Conservation (phyloP, 2,797 vertebrate species). For the Ptychobarbus kaznakovi region DNA sequence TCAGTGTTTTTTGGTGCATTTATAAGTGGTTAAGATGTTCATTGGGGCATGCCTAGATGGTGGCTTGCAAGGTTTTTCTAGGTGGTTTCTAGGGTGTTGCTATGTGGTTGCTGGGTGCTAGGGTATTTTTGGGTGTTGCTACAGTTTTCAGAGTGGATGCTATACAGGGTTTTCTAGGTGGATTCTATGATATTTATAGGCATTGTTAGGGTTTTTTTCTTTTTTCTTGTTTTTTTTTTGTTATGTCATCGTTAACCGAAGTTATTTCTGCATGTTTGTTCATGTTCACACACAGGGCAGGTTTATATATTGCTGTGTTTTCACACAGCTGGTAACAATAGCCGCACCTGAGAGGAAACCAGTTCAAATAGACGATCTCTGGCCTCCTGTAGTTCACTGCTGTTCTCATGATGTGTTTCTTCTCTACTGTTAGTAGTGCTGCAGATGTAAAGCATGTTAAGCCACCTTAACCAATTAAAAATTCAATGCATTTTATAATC, state of each 20-base stretch:
- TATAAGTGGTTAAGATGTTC: neutral
- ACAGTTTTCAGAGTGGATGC: neutral
- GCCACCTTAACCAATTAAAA: neutral
- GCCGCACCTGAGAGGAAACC: neutral
- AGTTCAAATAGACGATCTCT: neutral
- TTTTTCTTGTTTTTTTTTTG: too few relatives aligned
- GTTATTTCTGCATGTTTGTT: neutral
- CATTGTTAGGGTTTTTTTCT: neutral
- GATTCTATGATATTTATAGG: neutral
- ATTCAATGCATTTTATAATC: neutral
- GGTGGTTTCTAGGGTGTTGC: neutral
- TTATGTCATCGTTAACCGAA: too few relatives aligned
- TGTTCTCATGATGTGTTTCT: neutral
- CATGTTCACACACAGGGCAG: neutral
- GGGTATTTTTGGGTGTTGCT: neutral
- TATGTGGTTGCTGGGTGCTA: neutral
- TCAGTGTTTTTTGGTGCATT: neutral
- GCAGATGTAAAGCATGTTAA: neutral
- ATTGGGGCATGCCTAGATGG: neutral
- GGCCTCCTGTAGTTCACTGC: neutral
- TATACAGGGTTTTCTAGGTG: neutral
- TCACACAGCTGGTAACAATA: neutral
- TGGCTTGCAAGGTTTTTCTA: neutral
- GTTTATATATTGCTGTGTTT: slow-evolving; percentile 6
- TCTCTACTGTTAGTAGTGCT: neutral